Evolutionary conservation across 2,888 invertebrate genomes (phyloP).

Genomic region (Galerucella nymphaeae): DNA sequence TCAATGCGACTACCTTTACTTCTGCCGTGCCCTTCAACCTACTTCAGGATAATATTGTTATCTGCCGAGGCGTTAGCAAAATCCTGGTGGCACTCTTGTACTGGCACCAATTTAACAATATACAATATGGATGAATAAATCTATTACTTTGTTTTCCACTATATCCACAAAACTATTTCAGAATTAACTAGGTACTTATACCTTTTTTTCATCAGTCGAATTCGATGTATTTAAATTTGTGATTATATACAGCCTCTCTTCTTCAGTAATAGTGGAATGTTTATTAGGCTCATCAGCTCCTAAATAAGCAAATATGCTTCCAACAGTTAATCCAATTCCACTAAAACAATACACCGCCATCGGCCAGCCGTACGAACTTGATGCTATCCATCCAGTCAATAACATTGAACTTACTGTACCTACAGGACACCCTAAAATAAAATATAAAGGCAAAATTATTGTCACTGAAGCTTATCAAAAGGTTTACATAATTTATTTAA

Average conservation of each 20-base stretch:
- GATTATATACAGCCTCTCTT: slow-evolving; percentile 77
- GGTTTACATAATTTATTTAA: no score
- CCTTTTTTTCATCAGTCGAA: slow-evolving; percentile 16
- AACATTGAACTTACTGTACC: slow-evolving; percentile 82
- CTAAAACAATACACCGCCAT: slow-evolving; percentile 82
- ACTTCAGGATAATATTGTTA: no score
- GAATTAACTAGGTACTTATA: background rate
- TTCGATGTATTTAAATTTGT: slow-evolving; percentile 40
- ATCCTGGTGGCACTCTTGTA: no score
- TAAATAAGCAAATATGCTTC: slow-evolving; percentile 69
- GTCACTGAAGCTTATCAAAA: no score
- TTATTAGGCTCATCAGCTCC: slow-evolving; percentile 75
- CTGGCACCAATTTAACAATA: no score
- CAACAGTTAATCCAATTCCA: slow-evolving; percentile 71
- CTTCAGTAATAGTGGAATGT: slow-evolving; percentile 70
- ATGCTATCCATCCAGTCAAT: slow-evolving; percentile 77
- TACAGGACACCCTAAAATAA: slow-evolving; percentile 73
- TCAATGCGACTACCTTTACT: no score
- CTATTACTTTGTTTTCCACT: no score
- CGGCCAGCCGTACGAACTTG: slow-evolving; percentile 78
- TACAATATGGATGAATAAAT: no score
- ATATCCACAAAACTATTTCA: no score
- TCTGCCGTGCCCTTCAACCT: no score
- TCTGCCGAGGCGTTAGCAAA: no score
- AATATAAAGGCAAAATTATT: background rate